Conservation (phyloP, 2,888 invertebrate species). For the Cetonia aurata region DNA sequence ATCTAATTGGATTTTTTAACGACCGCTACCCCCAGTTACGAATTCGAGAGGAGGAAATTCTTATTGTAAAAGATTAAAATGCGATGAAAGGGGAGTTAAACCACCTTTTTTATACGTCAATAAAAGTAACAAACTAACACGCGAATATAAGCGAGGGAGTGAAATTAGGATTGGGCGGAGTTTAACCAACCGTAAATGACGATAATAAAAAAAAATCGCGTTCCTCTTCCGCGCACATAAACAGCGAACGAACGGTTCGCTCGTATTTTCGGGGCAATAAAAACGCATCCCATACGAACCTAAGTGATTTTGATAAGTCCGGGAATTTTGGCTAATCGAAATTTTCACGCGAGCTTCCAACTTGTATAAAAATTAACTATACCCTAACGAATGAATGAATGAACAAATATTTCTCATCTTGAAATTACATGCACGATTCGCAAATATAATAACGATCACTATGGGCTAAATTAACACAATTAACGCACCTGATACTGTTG, state of each 20-base stretch:
- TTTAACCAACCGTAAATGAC: conserved; percentile 19
- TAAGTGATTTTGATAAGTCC: not conserved
- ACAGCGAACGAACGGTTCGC: conserved; percentile 6
- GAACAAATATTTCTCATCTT: too few relatives aligned
- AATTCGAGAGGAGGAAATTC: not conserved
- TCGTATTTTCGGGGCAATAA: conserved; percentile 21
- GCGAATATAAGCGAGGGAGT: conserved; percentile 13
- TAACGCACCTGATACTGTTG: not conserved
- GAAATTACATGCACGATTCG: too few relatives aligned
- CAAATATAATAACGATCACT: too few relatives aligned
- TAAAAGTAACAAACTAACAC: conserved; percentile 22
- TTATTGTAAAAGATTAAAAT: conserved; percentile 6
- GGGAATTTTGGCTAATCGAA: too few relatives aligned
- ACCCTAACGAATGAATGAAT: too few relatives aligned
- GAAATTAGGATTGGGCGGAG: conserved; percentile 1
- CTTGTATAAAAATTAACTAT: not conserved
- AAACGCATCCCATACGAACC: conserved; percentile 5
- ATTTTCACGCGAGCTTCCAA: not conserved
- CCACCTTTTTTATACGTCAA: conserved; percentile 17
- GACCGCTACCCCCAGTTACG: not conserved
- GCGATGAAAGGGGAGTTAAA: conserved; percentile 17
- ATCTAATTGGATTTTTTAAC: conserved; percentile 27
- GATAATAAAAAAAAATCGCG: conserved; percentile 13
- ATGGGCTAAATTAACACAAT: too few relatives aligned
- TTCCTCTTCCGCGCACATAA: conserved; percentile 4